phyloP scores from a whole-genome alignment of 2,888 invertebrate species.

The Metalampra italica region DNA sequence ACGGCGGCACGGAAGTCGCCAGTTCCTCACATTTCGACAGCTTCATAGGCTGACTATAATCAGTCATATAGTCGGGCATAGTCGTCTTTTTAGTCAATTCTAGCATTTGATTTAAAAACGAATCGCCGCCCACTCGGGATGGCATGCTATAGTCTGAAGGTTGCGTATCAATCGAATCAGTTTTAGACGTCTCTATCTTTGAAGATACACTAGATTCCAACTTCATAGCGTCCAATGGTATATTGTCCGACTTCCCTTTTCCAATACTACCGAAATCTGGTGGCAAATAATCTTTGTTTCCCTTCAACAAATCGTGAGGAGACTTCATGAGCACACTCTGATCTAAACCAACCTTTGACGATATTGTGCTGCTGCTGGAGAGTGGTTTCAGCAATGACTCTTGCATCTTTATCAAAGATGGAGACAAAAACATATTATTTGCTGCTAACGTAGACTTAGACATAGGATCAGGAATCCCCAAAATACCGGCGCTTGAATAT shows the following conservation, averaged over 20 bases:
- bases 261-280: conserved; percentile 76
- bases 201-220: conserved; percentile 62
- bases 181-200: conserved; percentile 70
- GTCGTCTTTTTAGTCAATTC: conserved; percentile 75
- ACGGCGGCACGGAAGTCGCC: conserved; percentile 62
- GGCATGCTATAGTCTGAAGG: conserved; percentile 71
- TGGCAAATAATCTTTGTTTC: conserved; percentile 70
- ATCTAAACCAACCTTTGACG: conserved; percentile 64
- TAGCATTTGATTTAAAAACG: conserved; percentile 74
- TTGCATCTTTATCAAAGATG: conserved; percentile 85
- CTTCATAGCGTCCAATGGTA: conserved; percentile 59
- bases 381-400: conserved; percentile 80
- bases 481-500: conserved; percentile 79
- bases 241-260: conserved; percentile 68
- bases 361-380: conserved; percentile 76
- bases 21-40: conserved; percentile 79
- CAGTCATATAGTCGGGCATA: conserved; percentile 68
- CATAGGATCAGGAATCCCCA: conserved; percentile 86
- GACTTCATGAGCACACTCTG: conserved; percentile 67
- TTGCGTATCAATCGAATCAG: conserved; percentile 48
- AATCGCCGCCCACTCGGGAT: conserved; percentile 63
- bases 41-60: conserved; percentile 78
- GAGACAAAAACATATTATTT: conserved; percentile 88
- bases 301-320: conserved; percentile 61
- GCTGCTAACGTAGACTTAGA: conserved; percentile 86